A percentile compares a stretch with the other conserved stretches of the same genome.
Evolutionary conservation across 2,888 invertebrate genomes (phyloP).

Genomic region (Margaritifera margaritifera): DNA sequence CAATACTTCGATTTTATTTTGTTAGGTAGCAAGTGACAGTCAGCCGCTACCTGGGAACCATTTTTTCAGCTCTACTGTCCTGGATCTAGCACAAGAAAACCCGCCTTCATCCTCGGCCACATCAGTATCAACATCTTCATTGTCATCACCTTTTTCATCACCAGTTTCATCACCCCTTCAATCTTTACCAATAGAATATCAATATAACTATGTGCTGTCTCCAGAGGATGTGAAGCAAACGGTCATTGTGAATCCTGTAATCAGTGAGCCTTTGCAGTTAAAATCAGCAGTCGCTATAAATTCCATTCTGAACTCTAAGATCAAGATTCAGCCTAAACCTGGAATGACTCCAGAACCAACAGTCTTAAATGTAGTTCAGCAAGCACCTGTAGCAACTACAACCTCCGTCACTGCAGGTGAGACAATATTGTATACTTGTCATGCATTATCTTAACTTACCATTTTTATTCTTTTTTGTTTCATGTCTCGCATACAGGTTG

Average conservation of each 20-base stretch:
- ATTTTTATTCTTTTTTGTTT: too few species aligned
- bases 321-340: slow-evolving; percentile 66
- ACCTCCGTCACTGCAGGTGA: too few species aligned
- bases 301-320: slow-evolving; percentile 61
- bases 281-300: slow-evolving; percentile 28
- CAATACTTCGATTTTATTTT: too few species aligned
- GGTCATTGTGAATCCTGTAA: too few species aligned
- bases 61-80: slow-evolving; percentile 2
- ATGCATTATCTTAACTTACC: too few species aligned
- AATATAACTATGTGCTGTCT: not conserved
- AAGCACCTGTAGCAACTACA: too few species aligned
- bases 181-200: slow-evolving; percentile 3
- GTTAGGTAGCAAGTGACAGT: too few species aligned
- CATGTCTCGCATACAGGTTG: too few species aligned
- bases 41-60: not conserved
- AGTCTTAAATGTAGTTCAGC: too few species aligned
- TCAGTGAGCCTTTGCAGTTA: too few species aligned
- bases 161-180: not conserved
- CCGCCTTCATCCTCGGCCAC: slow-evolving; percentile 6
- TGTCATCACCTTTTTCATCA: slow-evolving; percentile 7
- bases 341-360: slow-evolving; percentile 1
- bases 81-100: slow-evolving; percentile 6
- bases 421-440: too few species aligned
- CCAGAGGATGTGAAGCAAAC: too few species aligned
- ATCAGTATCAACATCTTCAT: slow-evolving; percentile 12